Evolutionary conservation across 1,140 invertebrate species (phyloP), one percentile per base, ranked within the genome.

Genomic region (Aphis gossypii): DNA sequence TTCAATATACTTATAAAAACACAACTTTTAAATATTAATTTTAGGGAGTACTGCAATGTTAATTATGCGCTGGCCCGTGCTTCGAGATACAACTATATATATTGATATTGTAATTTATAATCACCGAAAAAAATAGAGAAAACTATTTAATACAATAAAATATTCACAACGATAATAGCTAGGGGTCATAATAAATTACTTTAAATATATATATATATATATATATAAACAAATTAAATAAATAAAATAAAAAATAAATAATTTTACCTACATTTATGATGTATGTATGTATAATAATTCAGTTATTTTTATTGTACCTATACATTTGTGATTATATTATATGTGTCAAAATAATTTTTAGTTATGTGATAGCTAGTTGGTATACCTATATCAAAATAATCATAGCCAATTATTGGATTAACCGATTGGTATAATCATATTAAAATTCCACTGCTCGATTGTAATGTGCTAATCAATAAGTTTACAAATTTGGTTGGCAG

Each of bases 401-500:
- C 41, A 3, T 23, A 21, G 82, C 35, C 2, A 21, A 83, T 38
- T 83, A 83, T 83, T 20, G 76, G 35, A 7, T 83, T 38, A 83
- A 83, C 21, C 8, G 23, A 83, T 83, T 6, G 8, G 11, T 9
- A 41, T 44, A 84, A 44, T 44, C 21, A 14, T 44, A 41, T 84
- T 84, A 84, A 84, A 44, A 84, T 84, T 84, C 83, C 23, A 23
- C 21, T 1, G 38, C 23, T 84, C 83, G 25, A 41, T 84, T 44
- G 38, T 84, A 46, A 9, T 23, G 20, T 41, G 1, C 41, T 38
- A 84, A 84, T 84, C 38, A 84, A 84, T 84, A 41, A 25, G 8
- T 44, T 41, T 41, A 84, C 38, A 84, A 41, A 84, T 84, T 84
- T 84, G 38, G 38, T 84, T 84, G 83, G 83, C 83, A 84, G 38